Base-by-base conservation (phyloP, 2,888 invertebrate genomes). In the Drosophila testacea region DNA sequence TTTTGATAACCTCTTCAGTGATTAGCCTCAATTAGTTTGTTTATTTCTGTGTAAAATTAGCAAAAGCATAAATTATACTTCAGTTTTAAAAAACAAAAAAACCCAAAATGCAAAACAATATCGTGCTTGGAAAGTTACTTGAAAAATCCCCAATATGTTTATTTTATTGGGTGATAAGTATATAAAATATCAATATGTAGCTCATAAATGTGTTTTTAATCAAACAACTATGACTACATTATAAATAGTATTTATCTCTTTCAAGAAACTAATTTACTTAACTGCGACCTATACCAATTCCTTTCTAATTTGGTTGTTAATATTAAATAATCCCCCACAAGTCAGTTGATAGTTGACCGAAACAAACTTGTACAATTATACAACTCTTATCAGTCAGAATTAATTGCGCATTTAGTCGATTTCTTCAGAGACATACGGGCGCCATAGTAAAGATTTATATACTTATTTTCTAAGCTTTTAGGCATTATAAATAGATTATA, bases 21-120 rank as follows among this genome's bases (percentile, higher is more conserved):
- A 9, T 39, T 51, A 32, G 63, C 52, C 73, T 69, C 72, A 72
- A 72, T 75, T 72, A 72, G 32, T 72, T 67, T 30, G 50, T 46
- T 70, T 44, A 50, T 67, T 55, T 64, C 61, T 32, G 7, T 59
- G 44, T 48, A 9, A 42, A 87, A 82, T 87, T 82, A 84, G 54
- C 79, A 71, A 39, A 7, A 39, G 13, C 69, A 87, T 82, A 84
- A 81, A 73, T 10, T 6, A n/a, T 46, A 10, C 9, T 60, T 28
- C 30, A 13, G 41, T 39, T 54, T 48, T 27, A 10, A 54, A 70
- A 73, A 50, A 22, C 32, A 62, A 48, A 73, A 82, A 70, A 64
- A 59, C 42, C 69, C 60, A 34, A 44, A 60, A 56, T 47, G 47
- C 46, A 64, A 48, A 62, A 34, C 54, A 36, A 51, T 69, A 57